Evolutionary conservation across 2,888 invertebrate genomes (phyloP).

Genomic region (Mythimna ferrago): DNA sequence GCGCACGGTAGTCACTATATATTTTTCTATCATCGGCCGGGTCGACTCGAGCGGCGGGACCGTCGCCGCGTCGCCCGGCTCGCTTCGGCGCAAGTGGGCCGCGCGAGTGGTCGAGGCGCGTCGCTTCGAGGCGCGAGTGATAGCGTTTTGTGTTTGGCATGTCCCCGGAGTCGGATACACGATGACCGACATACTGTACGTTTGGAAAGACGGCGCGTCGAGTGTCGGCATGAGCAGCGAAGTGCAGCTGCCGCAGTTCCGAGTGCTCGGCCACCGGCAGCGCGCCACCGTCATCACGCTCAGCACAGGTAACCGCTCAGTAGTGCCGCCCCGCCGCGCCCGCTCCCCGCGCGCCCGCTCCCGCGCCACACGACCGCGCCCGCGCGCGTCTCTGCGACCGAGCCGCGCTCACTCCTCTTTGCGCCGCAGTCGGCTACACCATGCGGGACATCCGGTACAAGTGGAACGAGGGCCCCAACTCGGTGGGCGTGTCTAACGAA

Average conservation of each 20-base stretch:
- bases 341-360: constrained; percentile 55
- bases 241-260: constrained; percentile 99
- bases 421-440: constrained; percentile 96
- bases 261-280: constrained; percentile 98
- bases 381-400: constrained; percentile 52
- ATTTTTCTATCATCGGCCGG: constrained; percentile 73
- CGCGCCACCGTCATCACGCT: constrained; percentile 98
- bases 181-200: constrained; percentile 99
- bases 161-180: constrained; percentile 97
- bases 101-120: constrained; percentile 53
- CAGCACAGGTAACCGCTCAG: constrained; percentile 96
- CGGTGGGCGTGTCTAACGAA: constrained; percentile 97
- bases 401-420: constrained; percentile 69
- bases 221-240: constrained; percentile 98
- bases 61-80: constrained; percentile 51
- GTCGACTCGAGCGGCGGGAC: constrained; percentile 50
- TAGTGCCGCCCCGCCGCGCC: constrained; percentile 61
- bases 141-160: constrained; percentile 87
- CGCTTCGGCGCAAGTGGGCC: constrained; percentile 53
- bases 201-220: constrained; percentile 97
- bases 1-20: constrained; percentile 62
- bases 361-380: constrained; percentile 53
- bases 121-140: constrained; percentile 78
- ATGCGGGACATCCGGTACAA: constrained; percentile 98
- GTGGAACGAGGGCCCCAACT: constrained; percentile 97